Evolutionary conservation across 2,113 vertebrate genomes (phyloP).

Genomic region (Dermatemys mawii): DNA sequence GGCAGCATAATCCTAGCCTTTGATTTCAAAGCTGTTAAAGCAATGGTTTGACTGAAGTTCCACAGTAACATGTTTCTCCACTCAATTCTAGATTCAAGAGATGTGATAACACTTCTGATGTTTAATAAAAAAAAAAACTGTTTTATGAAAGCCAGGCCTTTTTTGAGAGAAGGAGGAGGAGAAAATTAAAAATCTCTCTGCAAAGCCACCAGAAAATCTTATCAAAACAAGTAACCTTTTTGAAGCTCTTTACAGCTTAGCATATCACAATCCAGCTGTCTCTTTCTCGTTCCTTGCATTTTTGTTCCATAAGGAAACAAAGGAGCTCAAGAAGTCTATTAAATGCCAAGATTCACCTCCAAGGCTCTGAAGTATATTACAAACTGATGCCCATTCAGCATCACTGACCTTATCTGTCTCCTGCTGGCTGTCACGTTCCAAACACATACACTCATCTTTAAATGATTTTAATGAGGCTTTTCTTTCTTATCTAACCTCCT

Average conservation of each 20-base stretch:
- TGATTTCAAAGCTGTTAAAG: conserved; percentile 44
- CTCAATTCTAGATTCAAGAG: not conserved
- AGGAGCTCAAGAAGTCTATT: not conserved
- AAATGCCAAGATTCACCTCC: not conserved
- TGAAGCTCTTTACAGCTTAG: not conserved
- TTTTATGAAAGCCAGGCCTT: not conserved
- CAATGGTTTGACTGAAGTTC: not conserved
- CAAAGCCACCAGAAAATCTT: not conserved
- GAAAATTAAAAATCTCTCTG: not conserved
- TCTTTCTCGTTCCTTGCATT: not conserved
- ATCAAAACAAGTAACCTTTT: conserved; percentile 32
- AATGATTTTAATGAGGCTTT: not conserved
- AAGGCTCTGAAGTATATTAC: not conserved
- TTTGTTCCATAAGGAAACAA: not conserved
- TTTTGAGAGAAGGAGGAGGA: not conserved
- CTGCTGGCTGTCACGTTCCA: not conserved
- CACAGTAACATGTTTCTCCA: not conserved
- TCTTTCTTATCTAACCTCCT: not conserved
- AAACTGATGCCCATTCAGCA: not conserved
- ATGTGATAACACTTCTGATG: not conserved
- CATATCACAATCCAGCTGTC: not conserved
- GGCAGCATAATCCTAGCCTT: conserved; percentile 23
- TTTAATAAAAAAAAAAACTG: not conserved
- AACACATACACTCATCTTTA: not conserved
- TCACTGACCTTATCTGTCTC: not conserved